Evolutionary conservation across 2,888 invertebrate genomes (phyloP).

Genomic region (Meloe dianella): DNA sequence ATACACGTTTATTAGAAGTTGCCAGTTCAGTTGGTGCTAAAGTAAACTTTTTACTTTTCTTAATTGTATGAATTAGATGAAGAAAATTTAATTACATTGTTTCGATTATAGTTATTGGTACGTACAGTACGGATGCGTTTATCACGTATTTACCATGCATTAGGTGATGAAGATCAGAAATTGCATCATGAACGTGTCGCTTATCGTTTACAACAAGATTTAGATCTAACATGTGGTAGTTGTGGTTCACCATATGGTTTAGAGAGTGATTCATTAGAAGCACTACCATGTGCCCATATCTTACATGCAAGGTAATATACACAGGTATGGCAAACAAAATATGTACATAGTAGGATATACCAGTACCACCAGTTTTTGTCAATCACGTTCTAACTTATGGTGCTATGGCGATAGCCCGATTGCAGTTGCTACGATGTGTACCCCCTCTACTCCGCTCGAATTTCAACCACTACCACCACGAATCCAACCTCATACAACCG

Average conservation of each 20-base stretch:
- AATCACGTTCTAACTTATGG: too few relatives aligned
- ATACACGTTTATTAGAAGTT: slow-evolving; percentile 81
- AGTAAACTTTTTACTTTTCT: slow-evolving; percentile 60
- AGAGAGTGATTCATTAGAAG: slow-evolving; percentile 76
- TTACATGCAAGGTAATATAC: slow-evolving; percentile 85
- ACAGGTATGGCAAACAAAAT: too few relatives aligned
- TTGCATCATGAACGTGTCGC: slow-evolving; percentile 78
- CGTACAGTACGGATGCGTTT: slow-evolving; percentile 79
- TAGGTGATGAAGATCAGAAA: slow-evolving; percentile 82
- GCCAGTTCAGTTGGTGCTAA: slow-evolving; percentile 87
- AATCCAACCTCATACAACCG: too few relatives aligned
- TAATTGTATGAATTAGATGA: background rate
- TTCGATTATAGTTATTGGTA: slow-evolving; percentile 71
- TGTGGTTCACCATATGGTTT: slow-evolving; percentile 80
- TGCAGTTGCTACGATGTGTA: too few relatives aligned
- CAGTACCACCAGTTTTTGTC: too few relatives aligned
- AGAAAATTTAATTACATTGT: background rate
- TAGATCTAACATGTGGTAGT: slow-evolving; percentile 81
- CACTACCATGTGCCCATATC: slow-evolving; percentile 86
- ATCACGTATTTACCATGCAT: slow-evolving; percentile 79
- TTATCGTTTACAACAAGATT: slow-evolving; percentile 67
- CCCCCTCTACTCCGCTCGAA: too few relatives aligned
- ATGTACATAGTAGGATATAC: too few relatives aligned
- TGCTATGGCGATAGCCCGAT: too few relatives aligned
- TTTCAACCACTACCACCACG: too few relatives aligned